These are phyloP conservation scores for Phymastichus coffea DNA, from an alignment of 1,140 invertebrate species.

Conservation along the genomic window DNA sequence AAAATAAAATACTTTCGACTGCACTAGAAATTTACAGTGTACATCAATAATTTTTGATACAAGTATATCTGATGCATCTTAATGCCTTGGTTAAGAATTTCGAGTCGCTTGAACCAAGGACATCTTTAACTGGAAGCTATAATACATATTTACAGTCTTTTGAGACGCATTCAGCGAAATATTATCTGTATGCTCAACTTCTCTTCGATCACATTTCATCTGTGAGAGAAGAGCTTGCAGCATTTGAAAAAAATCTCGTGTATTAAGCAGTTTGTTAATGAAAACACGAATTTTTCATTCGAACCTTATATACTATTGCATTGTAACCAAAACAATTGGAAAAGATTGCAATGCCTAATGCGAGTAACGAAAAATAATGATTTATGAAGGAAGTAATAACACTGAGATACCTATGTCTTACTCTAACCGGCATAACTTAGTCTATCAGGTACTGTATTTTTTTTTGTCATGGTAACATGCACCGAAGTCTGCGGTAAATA, in stretches of 20 bases:
- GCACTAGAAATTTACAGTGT: too few species aligned
- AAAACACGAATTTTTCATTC: too few species aligned
- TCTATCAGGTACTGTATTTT: constrained; percentile 57
- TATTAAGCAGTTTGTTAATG: too few species aligned
- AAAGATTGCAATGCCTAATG: too few species aligned
- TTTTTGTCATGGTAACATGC: constrained; percentile 58
- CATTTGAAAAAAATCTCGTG: too few species aligned
- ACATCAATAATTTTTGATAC: too few species aligned
- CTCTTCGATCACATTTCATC: constrained; percentile 7
- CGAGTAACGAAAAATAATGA: constrained; percentile 56
- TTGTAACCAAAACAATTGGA: too few species aligned
- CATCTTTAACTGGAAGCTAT: constrained; percentile 16
- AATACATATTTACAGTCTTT: constrained; percentile 16
- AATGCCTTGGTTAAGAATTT: too few species aligned
- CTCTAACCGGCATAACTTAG: constrained; percentile 56
- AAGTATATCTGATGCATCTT: too few species aligned
- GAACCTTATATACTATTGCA: too few species aligned
- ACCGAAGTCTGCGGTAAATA: constrained; percentile 51
- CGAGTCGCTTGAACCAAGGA: constrained; percentile 10
- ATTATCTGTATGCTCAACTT: constrained; percentile 9
- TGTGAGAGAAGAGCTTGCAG: too few species aligned
- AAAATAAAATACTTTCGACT: too few species aligned
- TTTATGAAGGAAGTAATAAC: constrained; percentile 54
- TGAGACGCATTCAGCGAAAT: constrained; percentile 8
- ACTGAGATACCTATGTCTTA: constrained; percentile 54